Evolutionary conservation across 2,797 vertebrate species (phyloP), one percentile per base, ranked within the genome.

Genomic region (Silurus lanzhouensis): DNA sequence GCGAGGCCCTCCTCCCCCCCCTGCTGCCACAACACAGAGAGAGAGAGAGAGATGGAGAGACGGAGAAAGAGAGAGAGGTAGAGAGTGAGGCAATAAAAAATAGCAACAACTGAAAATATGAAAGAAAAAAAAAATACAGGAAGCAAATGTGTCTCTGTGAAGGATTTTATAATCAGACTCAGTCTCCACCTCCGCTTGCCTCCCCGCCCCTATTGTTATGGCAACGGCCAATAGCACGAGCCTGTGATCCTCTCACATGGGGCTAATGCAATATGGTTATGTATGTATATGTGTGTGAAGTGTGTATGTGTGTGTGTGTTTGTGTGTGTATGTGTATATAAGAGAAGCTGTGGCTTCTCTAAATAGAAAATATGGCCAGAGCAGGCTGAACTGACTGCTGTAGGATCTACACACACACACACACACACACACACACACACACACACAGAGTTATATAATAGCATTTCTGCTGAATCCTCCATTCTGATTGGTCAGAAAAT

Each of bases 121-220:
- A 83, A 88, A 76, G 75, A 76, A 88, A 87, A 87, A 87, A 89
- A 90, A 88, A 84, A 88, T 82, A 88, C 64, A 89, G 75, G 92
- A 91, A 87, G 85, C 90, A 87, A 92, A 89, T 90, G 87, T 90
- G 92, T 90, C 90, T 91, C 92, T 91, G 91, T 88, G 87, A 90
- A 89, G 85, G 86, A 31, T 91, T 95, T 94, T 95, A 95, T 95
- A 93, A 92, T 86, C 90, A 91, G 81, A 63, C 88, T 82, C 67
- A 64, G 71, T 87, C 93, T 92, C 95, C 94, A 89, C 94, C 94
- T 89, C 87, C 88, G 83, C 90, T 89, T 89, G 79, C 86, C 25
- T 85, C 87, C 91, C 93, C 93, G 83, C 94, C 95, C 89, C 81
- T 83, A 93, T 95, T 93, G 94, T 84, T 91, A 95, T 94, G 92